phyloP scores from a whole-genome alignment of 1,140 invertebrate species.

The Heliconius melpomene region DNA sequence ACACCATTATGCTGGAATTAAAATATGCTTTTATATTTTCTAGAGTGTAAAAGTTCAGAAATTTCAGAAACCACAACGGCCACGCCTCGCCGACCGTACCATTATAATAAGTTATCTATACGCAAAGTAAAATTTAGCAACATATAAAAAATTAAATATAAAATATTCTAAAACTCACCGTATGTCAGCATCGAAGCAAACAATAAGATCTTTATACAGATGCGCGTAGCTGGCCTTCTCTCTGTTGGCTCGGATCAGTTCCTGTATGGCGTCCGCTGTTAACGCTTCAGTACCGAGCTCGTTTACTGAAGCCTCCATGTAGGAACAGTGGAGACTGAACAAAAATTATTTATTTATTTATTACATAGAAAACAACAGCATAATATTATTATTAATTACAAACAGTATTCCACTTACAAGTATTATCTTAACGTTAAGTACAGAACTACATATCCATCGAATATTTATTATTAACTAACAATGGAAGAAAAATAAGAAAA shows the following conservation, averaged over 20 bases:
- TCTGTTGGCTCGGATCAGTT: constrained; percentile 88
- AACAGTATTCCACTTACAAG: too few relatives aligned
- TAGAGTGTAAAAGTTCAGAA: too few relatives aligned
- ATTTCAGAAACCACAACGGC: too few relatives aligned
- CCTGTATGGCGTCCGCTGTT: constrained; percentile 88
- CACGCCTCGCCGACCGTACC: too few relatives aligned
- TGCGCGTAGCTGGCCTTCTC: constrained; percentile 84
- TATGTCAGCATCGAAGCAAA: constrained; percentile 92
- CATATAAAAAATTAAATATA: too few relatives aligned
- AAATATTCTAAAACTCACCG: constrained; percentile 80
- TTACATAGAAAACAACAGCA: not conserved
- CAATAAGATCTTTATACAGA: constrained; percentile 88
- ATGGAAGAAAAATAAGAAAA: too few relatives aligned
- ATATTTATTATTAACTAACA: too few relatives aligned
- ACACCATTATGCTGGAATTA: constrained; percentile 92
- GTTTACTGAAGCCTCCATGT: constrained; percentile 90
- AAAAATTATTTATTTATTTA: constrained; percentile 30
- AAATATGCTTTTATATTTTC: not conserved
- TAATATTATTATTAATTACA: too few relatives aligned
- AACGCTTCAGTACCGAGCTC: constrained; percentile 84
- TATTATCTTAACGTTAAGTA: too few relatives aligned
- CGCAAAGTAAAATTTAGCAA: not conserved
- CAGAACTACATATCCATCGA: too few relatives aligned
- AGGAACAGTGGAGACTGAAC: constrained; percentile 90
- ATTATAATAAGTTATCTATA: not conserved